Base-by-base conservation (phyloP, 2,888 invertebrate genomes). In the Oxyscelio sp. region DNA sequence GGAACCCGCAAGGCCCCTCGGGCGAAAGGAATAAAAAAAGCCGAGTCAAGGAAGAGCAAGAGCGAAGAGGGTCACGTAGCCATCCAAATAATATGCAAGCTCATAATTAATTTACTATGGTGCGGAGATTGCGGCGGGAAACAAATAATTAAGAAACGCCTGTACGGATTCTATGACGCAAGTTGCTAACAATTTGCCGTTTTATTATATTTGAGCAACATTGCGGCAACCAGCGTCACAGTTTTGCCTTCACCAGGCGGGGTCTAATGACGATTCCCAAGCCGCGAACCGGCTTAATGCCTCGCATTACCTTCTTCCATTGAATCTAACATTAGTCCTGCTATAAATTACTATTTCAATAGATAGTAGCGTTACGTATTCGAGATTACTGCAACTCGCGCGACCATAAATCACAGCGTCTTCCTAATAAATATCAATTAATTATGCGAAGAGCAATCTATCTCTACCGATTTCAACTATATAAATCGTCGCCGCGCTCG, bases 11-110 rank as follows among this genome's bases (percentile, higher is more conserved):
- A n/a, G n/a, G n/a, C n/a, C n/a, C 27, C 27, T 3, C 73, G 54
- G 83, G 86, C 82, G 45, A 70, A 78, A 68, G 65, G 56, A 65
- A 48, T 52, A 56, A 78, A 59, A 66, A 85, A 74, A 66, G 48
- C 63, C 52, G 63, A 56, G 54, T 24, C 73, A 59, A 58, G 63
- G 70, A 40, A 66, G 58, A 56, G 63, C 45, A 40, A 17, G 52
- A 66, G 31, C 48, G 38, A 0, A 66, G 43, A 65, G 74, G 73
- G 63, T 40, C 73, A 75, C 71, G 80, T 65, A 63, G 75, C 66
- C 88, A 87, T 87, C 85, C 90, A 87, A 91, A 91, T 90, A 90
- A 91, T 90, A 87, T 89, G 90, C 90, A 89, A 89, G 88, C 88
- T 90, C 90, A 86, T 92, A 90, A 91, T 91, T 89, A 89, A 92